These are phyloP conservation scores for Drosophila micromelanica DNA, from an alignment of 1,140 invertebrate genomes.

Conservation along the genomic window DNA sequence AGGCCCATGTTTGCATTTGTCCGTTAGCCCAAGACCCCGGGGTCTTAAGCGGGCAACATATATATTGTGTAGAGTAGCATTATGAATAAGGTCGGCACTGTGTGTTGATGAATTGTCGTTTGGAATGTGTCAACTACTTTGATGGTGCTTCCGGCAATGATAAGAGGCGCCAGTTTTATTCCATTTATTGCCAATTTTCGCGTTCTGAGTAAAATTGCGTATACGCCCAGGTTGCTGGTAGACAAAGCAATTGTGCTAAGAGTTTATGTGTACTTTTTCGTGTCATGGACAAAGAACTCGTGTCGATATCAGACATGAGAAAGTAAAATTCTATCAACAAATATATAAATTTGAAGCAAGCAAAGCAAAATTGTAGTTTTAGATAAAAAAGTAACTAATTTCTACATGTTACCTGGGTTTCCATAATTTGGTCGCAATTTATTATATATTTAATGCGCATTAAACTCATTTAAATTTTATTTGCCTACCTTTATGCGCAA, in stretches of 20 bases:
- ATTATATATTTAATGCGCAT: background rate
- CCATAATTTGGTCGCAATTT: no score
- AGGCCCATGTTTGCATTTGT: background rate
- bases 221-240: conserved; percentile 28
- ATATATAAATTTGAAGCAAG: background rate
- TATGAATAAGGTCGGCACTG: conserved; percentile 3
- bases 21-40: no score
- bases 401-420: no score
- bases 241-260: background rate
- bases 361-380: background rate
- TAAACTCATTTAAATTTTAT: conserved; percentile 12
- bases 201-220: conserved; percentile 16
- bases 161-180: conserved; percentile 14
- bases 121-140: conserved; percentile 35
- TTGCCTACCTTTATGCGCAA: conserved; percentile 4
- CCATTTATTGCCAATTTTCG: conserved; percentile 11
- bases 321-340: background rate
- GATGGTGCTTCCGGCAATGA: conserved; percentile 31
- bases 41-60: background rate
- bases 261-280: conserved; percentile 2
- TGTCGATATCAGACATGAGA: conserved; percentile 20
- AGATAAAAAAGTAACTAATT: no score
- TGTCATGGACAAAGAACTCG: conserved; percentile 4
- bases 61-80: background rate
- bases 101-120: conserved; percentile 13